phyloP scores from a whole-genome alignment of 1,140 invertebrate genomes.

The Ceratina australensis region DNA sequence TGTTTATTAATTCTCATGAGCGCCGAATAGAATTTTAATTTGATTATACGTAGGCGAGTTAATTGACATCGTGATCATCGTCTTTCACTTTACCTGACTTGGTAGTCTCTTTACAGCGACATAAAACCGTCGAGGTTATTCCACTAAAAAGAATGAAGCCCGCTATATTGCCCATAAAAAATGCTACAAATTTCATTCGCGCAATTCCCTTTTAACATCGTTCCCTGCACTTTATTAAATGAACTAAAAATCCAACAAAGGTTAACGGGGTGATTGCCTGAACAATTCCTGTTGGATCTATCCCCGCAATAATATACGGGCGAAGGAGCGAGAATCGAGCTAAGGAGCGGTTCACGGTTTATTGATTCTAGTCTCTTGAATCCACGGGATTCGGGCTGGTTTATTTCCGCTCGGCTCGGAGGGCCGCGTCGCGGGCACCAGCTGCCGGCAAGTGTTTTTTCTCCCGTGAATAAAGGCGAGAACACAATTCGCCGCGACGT shows the following conservation, averaged over 20 bases:
- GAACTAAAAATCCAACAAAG: constrained; percentile 7
- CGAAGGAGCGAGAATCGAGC: neutral
- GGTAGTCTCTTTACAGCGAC: neutral
- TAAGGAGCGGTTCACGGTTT: neutral
- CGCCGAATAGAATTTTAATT: too few species aligned
- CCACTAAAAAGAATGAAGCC: neutral
- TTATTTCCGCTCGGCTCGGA: neutral
- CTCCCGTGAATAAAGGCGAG: constrained; percentile 24
- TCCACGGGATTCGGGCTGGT: neutral
- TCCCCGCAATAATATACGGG: neutral
- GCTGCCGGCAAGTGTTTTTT: constrained; percentile 28
- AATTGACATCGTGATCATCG: too few species aligned
- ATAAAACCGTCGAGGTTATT: neutral
- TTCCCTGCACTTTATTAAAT: constrained; percentile 8
- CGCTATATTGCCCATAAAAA: neutral
- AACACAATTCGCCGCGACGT: constrained; percentile 3
- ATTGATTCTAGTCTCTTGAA: constrained; percentile 6
- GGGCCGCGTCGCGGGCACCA: neutral
- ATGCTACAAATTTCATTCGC: neutral
- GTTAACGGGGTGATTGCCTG: neutral
- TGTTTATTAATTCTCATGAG: too few species aligned
- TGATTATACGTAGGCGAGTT: too few species aligned
- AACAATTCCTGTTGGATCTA: neutral
- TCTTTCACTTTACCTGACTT: neutral
- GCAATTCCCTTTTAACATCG: neutral